A percentile compares a stretch with the other conserved stretches of the same genome.
Conservation (phyloP, 2,113 vertebrate species). For the Mugil cephalus region DNA sequence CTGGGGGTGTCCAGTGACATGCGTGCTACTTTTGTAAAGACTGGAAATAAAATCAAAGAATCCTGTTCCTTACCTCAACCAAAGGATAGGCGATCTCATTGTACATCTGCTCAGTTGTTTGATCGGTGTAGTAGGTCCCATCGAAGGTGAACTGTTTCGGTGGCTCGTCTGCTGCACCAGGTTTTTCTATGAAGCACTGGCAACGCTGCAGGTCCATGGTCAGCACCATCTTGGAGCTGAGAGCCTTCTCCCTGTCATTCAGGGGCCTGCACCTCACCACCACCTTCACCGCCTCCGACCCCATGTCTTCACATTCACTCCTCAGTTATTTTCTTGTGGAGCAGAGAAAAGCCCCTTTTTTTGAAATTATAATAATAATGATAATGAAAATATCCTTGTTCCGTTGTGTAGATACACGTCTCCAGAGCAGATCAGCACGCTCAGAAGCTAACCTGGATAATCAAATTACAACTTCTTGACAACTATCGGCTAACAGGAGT, state of each 20-base stretch:
- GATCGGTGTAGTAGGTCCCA: slow-evolving; percentile 86
- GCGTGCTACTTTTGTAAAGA: neutral
- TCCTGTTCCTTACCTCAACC: slow-evolving; percentile 86
- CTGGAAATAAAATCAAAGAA: neutral
- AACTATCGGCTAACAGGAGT: neutral
- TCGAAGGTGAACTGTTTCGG: slow-evolving; percentile 93
- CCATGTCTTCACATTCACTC: slow-evolving; percentile 73
- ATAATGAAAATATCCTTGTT: too few relatives aligned
- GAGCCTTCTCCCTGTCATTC: slow-evolving; percentile 84
- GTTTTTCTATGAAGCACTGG: slow-evolving; percentile 88
- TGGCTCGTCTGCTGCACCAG: slow-evolving; percentile 76
- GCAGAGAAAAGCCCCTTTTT: too few relatives aligned
- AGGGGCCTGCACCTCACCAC: slow-evolving; percentile 88
- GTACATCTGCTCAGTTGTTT: slow-evolving; percentile 91
- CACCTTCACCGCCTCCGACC: slow-evolving; percentile 88
- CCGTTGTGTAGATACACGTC: neutral
- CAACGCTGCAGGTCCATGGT: slow-evolving; percentile 81
- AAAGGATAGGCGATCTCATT: slow-evolving; percentile 89
- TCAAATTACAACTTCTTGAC: neutral
- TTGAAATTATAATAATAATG: too few relatives aligned
- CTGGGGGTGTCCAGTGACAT: slow-evolving; percentile 63
- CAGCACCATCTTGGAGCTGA: slow-evolving; percentile 82
- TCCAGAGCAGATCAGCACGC: neutral
- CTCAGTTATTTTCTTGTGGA: neutral
- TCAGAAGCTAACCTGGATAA: neutral